phyloP scores from a whole-genome alignment of 2,797 vertebrate species.

The Falco biarmicus region DNA sequence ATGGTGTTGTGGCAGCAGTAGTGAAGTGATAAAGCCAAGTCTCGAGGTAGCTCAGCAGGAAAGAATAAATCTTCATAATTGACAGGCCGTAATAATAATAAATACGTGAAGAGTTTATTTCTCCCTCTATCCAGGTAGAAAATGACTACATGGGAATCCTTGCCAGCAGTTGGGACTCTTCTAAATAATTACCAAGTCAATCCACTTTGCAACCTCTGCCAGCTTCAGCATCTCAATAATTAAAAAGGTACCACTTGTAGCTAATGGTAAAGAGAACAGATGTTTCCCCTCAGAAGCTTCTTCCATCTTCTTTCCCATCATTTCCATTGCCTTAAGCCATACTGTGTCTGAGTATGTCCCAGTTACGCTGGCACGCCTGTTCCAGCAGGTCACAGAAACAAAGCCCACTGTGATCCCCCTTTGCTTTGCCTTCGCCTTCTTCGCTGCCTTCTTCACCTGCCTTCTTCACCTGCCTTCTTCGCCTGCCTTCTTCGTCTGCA shows the following conservation, averaged over 20 bases:
- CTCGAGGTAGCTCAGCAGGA: slow-evolving; percentile 12
- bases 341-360: background rate
- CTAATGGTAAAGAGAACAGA: slow-evolving; percentile 12
- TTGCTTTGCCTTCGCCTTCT: too few species aligned
- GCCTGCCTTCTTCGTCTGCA: too few species aligned
- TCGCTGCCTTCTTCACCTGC: too few species aligned
- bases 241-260: slow-evolving; percentile 49
- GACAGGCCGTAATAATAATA: slow-evolving; percentile 58
- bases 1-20: background rate
- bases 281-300: slow-evolving; percentile 4
- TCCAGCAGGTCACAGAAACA: background rate
- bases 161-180: slow-evolving; percentile 40
- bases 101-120: slow-evolving; percentile 54
- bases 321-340: background rate
- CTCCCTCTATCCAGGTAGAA: slow-evolving; percentile 46
- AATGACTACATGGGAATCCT: slow-evolving; percentile 30
- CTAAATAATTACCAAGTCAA: slow-evolving; percentile 65
- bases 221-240: slow-evolving; percentile 69
- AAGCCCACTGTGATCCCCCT: background rate
- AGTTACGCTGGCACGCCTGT: fast-evolving
- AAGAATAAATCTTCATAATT: slow-evolving; percentile 55
- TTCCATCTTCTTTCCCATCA: background rate
- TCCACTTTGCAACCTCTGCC: slow-evolving; percentile 44
- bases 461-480: too few species aligned
- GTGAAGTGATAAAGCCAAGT: slow-evolving; percentile 39